Evolutionary conservation across 2,797 vertebrate genomes (phyloP).

Genomic region (Anas capensis): DNA sequence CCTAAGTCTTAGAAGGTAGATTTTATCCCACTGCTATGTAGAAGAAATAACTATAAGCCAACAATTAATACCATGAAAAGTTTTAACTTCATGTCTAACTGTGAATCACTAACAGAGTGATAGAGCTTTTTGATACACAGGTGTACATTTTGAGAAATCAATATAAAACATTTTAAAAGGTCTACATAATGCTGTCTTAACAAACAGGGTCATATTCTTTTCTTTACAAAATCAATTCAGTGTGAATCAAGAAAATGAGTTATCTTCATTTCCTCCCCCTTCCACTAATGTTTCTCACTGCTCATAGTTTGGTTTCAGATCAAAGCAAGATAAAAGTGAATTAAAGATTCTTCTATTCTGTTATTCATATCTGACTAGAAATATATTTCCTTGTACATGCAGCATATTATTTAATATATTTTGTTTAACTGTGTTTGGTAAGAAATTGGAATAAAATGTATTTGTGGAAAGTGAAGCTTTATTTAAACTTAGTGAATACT

Average conservation of each 20-base stretch:
- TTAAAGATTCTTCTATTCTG: conserved; percentile 56
- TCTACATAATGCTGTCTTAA: neutral
- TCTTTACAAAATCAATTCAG: conserved; percentile 1
- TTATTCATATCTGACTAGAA: conserved; percentile 40
- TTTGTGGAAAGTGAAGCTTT: neutral
- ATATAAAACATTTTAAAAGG: neutral
- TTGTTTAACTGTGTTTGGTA: neutral
- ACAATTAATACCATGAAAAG: neutral
- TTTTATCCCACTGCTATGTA: neutral
- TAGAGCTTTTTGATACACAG: neutral
- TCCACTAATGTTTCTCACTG: conserved; percentile 10
- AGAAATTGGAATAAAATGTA: neutral
- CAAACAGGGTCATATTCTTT: neutral
- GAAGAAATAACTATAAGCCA: neutral
- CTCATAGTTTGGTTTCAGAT: conserved; percentile 28
- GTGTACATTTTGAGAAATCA: neutral
- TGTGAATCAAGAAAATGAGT: conserved; percentile 4
- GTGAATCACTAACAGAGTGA: neutral
- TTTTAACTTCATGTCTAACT: neutral
- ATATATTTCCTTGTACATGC: conserved; percentile 23
- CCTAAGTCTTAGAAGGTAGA: neutral
- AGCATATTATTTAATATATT: neutral
- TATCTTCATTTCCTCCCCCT: neutral
- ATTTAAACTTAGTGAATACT: neutral
- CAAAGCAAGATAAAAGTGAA: conserved; percentile 66